Evolutionary conservation across 1,140 invertebrate genomes (phyloP).

Genomic region (Drosophila malerkotliana): DNA sequence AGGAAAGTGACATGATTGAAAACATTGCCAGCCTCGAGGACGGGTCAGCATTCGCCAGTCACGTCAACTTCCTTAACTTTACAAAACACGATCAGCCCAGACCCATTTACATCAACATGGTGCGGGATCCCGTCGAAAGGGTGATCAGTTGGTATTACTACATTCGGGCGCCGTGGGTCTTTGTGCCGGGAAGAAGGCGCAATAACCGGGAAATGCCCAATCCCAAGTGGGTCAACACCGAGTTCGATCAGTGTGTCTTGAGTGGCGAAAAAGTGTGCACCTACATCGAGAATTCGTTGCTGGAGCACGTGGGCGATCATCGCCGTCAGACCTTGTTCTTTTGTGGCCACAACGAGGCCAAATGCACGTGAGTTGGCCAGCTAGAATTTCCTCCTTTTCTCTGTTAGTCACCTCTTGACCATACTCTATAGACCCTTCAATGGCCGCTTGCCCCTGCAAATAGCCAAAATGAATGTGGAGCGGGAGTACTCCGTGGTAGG

Average conservation of each 20-base stretch:
- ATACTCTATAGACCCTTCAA: constrained; percentile 90
- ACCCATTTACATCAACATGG: constrained; percentile 95
- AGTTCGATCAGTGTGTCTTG: constrained; percentile 93
- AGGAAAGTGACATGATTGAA: constrained; percentile 64
- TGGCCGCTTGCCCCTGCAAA: constrained; percentile 90
- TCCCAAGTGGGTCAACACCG: constrained; percentile 91
- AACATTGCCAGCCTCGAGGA: constrained; percentile 72
- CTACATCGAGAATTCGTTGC: constrained; percentile 91
- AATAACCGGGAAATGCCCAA: constrained; percentile 92
- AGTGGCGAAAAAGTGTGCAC: constrained; percentile 91
- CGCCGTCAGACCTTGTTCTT: constrained; percentile 90
- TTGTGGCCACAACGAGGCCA: constrained; percentile 90
- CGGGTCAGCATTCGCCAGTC: constrained; percentile 66
- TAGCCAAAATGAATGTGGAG: constrained; percentile 92
- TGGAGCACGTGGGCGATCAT: constrained; percentile 93
- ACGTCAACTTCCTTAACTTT: constrained; percentile 85
- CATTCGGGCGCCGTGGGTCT: constrained; percentile 90
- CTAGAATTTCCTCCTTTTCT: neutral
- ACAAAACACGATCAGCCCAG: constrained; percentile 89
- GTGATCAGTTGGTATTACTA: constrained; percentile 95
- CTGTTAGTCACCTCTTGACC: neutral
- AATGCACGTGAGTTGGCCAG: constrained; percentile 75
- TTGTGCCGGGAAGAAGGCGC: constrained; percentile 69
- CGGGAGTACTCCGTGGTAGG: constrained; percentile 94
- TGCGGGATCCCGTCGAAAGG: constrained; percentile 94